Evolutionary conservation across 2,113 vertebrate genomes (phyloP).

Genomic region (Solea solea): DNA sequence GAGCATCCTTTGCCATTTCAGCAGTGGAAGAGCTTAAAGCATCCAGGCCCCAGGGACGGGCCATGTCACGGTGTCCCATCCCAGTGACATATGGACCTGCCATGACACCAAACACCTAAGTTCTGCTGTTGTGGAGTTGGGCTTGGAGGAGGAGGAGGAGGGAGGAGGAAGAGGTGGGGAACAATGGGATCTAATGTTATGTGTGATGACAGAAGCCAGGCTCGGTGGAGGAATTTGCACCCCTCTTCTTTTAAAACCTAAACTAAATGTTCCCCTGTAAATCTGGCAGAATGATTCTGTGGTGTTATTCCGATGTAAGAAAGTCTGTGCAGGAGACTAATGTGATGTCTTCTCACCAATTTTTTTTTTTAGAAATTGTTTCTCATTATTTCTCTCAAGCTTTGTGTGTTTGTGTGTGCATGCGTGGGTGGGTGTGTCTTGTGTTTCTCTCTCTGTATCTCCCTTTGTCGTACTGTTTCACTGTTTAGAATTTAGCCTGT

Average conservation of each 20-base stretch:
- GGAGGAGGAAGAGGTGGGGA: not conserved
- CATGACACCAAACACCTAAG: slow-evolving; percentile 58
- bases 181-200: not conserved
- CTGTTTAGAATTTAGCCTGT: slow-evolving; percentile 30
- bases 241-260: slow-evolving; percentile 2
- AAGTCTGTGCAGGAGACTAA: slow-evolving; percentile 38
- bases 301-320: slow-evolving; percentile 30
- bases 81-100: slow-evolving; percentile 74
- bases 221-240: not conserved
- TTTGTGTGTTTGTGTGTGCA: not conserved
- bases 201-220: slow-evolving; percentile 21
- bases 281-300: slow-evolving; percentile 17
- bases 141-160: no score
- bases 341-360: slow-evolving; percentile 21
- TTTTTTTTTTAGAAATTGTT: slow-evolving; percentile 35
- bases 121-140: slow-evolving; percentile 33
- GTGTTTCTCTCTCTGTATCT: not conserved
- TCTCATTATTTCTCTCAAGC: slow-evolving; percentile 35
- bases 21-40: slow-evolving; percentile 72
- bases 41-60: slow-evolving; percentile 55
- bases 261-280: slow-evolving; percentile 6
- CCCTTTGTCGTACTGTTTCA: slow-evolving; percentile 14
- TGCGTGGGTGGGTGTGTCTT: slow-evolving; percentile 7
- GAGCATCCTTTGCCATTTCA: slow-evolving; percentile 69
- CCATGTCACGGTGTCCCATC: slow-evolving; percentile 61